Conservation (phyloP, 2,888 invertebrate genomes). For the Hetaerina titia region DNA sequence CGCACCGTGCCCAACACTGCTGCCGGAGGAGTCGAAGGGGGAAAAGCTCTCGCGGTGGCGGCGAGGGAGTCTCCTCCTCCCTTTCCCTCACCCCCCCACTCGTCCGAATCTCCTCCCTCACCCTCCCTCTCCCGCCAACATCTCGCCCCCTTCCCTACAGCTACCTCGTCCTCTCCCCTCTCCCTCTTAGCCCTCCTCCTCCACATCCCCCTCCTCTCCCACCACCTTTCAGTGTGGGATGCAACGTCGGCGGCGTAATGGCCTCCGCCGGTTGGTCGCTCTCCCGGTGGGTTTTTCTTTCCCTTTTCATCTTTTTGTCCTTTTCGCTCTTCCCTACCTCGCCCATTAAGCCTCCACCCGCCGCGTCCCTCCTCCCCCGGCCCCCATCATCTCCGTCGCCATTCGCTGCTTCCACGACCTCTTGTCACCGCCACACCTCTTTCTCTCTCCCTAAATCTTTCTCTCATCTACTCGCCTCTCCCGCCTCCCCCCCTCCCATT, state of each 20-base stretch:
- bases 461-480: background rate
- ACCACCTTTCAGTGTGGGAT: background rate
- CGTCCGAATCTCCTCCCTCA: background rate
- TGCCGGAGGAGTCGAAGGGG: background rate
- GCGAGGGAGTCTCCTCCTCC: no score
- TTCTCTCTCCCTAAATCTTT: background rate
- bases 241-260: background rate
- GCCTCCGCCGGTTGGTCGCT: slow-evolving; percentile 22
- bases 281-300: background rate
- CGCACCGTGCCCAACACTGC: background rate
- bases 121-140: background rate
- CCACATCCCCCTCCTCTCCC: background rate
- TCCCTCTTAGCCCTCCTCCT: background rate
- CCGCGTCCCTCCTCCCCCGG: background rate
- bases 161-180: background rate
- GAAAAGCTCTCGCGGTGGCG: background rate
- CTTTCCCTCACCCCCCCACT: background rate
- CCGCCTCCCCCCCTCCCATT: background rate
- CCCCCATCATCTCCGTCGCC: background rate
- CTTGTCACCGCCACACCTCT: slow-evolving; percentile 26
- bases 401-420: slow-evolving; percentile 27
- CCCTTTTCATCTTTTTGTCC: slow-evolving; percentile 31
- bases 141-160: background rate
- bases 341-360: background rate
- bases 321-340: background rate